Percentiles rank a stretch among this genome's conserved stretches.
Evolutionary conservation across 2,797 vertebrate species (phyloP).

Genomic region (Choloepus didactylus): DNA sequence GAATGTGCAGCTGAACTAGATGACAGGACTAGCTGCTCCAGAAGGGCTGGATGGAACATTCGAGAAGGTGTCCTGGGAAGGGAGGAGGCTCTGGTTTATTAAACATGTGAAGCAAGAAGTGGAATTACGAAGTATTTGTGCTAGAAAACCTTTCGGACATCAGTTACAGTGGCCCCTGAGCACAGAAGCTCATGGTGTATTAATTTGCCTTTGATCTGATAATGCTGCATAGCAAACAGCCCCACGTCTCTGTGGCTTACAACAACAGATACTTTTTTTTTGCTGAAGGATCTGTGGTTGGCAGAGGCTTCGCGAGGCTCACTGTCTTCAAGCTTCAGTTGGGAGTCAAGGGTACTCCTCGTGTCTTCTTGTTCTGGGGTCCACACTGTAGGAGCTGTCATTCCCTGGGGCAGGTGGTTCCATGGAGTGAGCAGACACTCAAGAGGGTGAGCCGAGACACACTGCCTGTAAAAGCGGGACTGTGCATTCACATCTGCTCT

Average conservation of each 20-base stretch:
- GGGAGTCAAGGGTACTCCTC: background rate
- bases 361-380: background rate
- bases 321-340: background rate
- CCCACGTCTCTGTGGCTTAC: background rate
- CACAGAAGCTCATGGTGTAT: rapidly evolving
- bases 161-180: too few species aligned
- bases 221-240: background rate
- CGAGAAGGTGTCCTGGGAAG: rapidly evolving
- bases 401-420: background rate
- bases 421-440: rapidly evolving
- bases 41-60: background rate
- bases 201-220: background rate
- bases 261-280: background rate
- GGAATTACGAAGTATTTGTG: background rate
- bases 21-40: background rate
- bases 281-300: background rate
- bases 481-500: background rate
- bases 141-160: background rate
- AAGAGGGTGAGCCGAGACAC: background rate
- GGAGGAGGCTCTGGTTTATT: background rate
- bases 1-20: too few species aligned
- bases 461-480: background rate
- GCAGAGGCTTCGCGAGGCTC: background rate
- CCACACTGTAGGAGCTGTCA: rapidly evolving
- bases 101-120: rapidly evolving